Evolutionary conservation across 1,140 invertebrate species (phyloP).

Genomic region (Orius laevigatus): DNA sequence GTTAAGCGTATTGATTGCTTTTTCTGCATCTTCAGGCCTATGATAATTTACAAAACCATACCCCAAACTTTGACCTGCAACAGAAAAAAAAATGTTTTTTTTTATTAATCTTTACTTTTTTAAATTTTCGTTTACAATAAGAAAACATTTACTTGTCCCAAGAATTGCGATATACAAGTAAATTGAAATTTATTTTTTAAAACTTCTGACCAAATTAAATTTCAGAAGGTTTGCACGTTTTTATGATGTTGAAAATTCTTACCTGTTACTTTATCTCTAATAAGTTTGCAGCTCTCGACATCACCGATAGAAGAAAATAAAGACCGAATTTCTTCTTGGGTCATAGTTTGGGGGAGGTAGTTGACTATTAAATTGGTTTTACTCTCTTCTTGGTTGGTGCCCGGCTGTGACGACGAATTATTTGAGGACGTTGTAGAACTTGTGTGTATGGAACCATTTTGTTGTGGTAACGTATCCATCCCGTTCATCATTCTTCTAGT

Average conservation of each 20-base stretch:
- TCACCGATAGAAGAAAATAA: conserved; percentile 96
- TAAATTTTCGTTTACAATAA: conserved; percentile 9
- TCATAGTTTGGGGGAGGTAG: conserved; percentile 98
- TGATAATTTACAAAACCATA: conserved; percentile 99
- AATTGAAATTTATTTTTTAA: background rate
- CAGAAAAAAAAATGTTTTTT: conserved; percentile 2
- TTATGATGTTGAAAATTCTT: conserved; percentile 14
- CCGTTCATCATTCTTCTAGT: conserved; percentile 64
- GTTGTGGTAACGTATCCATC: conserved; percentile 51
- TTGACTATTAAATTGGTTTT: conserved; percentile 99
- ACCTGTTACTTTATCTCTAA: conserved; percentile 96
- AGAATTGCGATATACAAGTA: background rate
- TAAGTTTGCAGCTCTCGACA: conserved; percentile 97
- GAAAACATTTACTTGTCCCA: background rate
- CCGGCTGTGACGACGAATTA: conserved; percentile 26
- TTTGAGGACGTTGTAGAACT: conserved; percentile 24
- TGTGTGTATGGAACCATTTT: conserved; percentile 38
- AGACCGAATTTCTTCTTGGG: conserved; percentile 94
- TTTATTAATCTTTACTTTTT: background rate
- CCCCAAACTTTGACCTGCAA: conserved; percentile 90
- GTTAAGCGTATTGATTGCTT: conserved; percentile 94
- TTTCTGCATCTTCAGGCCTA: conserved; percentile 88
- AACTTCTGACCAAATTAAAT: too few species aligned
- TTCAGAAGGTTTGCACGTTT: too few species aligned
- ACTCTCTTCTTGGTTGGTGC: conserved; percentile 63